phyloP scores from a whole-genome alignment of 2,797 vertebrate genomes.

The Phylloscopus collybita region DNA sequence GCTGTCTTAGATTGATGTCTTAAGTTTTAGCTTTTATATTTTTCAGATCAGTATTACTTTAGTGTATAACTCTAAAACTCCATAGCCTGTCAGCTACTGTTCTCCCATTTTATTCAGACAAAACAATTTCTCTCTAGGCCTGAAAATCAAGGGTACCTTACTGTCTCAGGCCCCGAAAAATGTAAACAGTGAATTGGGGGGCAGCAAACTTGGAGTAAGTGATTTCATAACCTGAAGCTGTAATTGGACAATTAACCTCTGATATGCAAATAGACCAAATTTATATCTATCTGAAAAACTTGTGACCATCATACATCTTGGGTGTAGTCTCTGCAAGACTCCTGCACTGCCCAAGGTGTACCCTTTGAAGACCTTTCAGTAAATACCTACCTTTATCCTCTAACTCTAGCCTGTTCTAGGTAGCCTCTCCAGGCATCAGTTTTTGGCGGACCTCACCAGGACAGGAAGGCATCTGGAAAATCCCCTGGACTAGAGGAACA shows the following conservation, averaged over 20 bases:
- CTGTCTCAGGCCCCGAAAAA: not conserved
- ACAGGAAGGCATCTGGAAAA: not conserved
- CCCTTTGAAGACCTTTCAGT: not conserved
- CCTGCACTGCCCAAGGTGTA: not conserved
- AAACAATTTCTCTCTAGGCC: not conserved
- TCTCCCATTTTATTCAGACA: not conserved
- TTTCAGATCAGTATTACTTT: not conserved
- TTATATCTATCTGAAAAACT: not conserved
- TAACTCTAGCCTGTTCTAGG: not conserved
- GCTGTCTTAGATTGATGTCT: not conserved
- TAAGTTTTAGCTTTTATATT: not conserved
- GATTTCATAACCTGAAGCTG: not conserved
- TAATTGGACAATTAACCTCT: not conserved
- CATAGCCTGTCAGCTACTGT: not conserved
- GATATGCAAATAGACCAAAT: not conserved
- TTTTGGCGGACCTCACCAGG: not conserved
- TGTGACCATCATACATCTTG: not conserved
- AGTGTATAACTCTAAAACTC: not conserved
- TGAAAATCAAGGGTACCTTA: not conserved
- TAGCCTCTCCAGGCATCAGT: not conserved
- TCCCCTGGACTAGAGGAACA: not conserved
- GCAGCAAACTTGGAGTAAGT: not conserved
- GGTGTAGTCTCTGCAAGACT: not conserved
- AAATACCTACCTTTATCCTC: not conserved
- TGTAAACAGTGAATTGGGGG: not conserved